These are phyloP conservation scores for Beris chalybata DNA, from an alignment of 2,888 invertebrate genomes.

Conservation along the genomic window DNA sequence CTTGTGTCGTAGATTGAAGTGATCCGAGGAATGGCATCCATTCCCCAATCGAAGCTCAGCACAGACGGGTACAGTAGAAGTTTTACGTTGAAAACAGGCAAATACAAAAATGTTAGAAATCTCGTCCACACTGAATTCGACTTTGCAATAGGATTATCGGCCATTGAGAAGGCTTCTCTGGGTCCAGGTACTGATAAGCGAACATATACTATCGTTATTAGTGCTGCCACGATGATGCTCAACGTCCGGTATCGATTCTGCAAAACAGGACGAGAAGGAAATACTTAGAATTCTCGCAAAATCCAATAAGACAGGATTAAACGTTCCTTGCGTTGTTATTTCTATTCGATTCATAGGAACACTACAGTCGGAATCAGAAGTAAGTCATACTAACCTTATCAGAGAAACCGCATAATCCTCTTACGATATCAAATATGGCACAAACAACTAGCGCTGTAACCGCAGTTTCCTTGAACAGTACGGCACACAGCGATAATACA, in stretches of 20 bases:
- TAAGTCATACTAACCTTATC: constrained; percentile 58
- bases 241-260: constrained; percentile 74
- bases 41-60: constrained; percentile 98
- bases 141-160: constrained; percentile 95
- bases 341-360: too few species aligned
- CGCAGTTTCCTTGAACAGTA: constrained; percentile 95
- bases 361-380: not conserved
- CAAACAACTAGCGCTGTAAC: constrained; percentile 90
- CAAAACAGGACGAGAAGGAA: constrained; percentile 51
- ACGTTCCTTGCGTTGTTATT: not conserved
- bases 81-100: constrained; percentile 88
- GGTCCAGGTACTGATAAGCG: constrained; percentile 77
- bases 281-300: not conserved
- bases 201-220: constrained; percentile 70
- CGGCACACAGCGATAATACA: constrained; percentile 73
- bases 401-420: constrained; percentile 55
- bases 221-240: constrained; percentile 67
- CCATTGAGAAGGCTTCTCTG: constrained; percentile 77
- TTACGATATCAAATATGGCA: constrained; percentile 81
- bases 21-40: constrained; percentile 92
- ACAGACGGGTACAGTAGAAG: constrained; percentile 83
- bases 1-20: constrained; percentile 76
- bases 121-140: constrained; percentile 78
- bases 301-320: constrained; percentile 8
- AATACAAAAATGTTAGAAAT: constrained; percentile 85